Conservation (phyloP, 2,113 vertebrate species). For the Hemicordylus capensis region DNA sequence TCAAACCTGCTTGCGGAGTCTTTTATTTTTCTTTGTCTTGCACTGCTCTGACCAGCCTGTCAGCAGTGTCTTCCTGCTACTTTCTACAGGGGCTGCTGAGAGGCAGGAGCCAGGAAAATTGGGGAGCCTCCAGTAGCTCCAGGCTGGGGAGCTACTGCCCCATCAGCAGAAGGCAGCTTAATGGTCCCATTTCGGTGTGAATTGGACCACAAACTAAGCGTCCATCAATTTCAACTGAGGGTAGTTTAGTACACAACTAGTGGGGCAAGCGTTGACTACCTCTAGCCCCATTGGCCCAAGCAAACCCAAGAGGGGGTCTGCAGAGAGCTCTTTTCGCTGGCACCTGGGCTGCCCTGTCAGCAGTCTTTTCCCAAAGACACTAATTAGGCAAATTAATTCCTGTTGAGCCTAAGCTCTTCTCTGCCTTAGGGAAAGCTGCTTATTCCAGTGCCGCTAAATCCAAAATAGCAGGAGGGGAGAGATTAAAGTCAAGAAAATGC, state of each 20-base stretch:
- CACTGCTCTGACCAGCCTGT: not conserved
- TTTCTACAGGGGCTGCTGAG: not conserved
- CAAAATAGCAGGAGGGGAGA: not conserved
- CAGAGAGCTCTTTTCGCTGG: accelerated
- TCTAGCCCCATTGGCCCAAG: not conserved
- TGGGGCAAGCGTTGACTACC: not conserved
- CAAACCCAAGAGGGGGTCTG: not conserved
- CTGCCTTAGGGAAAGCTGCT: constrained; percentile 38
- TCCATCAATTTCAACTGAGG: not conserved
- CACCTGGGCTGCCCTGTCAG: not conserved
- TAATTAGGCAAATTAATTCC: constrained; percentile 71
- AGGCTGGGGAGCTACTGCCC: not conserved
- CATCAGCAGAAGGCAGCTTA: not conserved
- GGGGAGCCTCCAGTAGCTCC: not conserved
- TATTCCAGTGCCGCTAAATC: constrained; percentile 45
- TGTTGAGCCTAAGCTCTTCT: constrained; percentile 32
- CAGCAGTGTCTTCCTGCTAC: not conserved
- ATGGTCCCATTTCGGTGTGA: not conserved
- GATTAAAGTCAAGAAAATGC: constrained; percentile 17
- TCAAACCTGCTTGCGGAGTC: not conserved
- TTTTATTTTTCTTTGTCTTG: too few relatives aligned
- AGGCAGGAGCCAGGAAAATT: not conserved
- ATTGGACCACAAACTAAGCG: not conserved
- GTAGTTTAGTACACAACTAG: not conserved
- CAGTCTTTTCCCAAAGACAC: constrained; percentile 34